Evolutionary conservation across 2,113 vertebrate genomes (phyloP).

Genomic region (Labeo rohita): DNA sequence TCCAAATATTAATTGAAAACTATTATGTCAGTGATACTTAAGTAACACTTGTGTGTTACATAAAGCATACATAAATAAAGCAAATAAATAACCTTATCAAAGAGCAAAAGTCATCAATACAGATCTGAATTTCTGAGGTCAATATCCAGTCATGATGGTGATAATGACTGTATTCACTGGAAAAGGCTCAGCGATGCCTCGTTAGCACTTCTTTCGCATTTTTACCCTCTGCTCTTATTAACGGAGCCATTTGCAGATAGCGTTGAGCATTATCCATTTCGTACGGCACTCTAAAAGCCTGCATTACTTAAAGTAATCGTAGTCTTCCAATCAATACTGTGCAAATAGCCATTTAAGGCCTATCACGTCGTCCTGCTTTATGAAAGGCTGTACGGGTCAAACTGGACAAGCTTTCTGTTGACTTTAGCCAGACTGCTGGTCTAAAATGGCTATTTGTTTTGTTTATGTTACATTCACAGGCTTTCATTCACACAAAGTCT

Average conservation of each 20-base stretch:
- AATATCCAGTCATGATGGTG: not conserved
- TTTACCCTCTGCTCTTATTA: not conserved
- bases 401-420: not conserved
- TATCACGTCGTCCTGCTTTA: not conserved
- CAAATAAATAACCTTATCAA: too few relatives aligned
- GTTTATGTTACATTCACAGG: not conserved
- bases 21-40: too few relatives aligned
- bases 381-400: not conserved
- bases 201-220: not conserved
- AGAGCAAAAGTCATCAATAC: too few relatives aligned
- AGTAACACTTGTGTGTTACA: too few relatives aligned
- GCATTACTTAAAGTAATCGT: slow-evolving; percentile 7
- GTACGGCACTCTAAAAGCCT: slow-evolving; percentile 1
- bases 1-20: too few relatives aligned
- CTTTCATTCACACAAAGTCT: not conserved
- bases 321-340: slow-evolving; percentile 20
- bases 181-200: not conserved
- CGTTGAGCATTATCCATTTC: slow-evolving; percentile 11
- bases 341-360: slow-evolving; percentile 20
- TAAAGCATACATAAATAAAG: too few relatives aligned
- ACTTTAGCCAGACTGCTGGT: not conserved
- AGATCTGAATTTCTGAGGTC: too few relatives aligned
- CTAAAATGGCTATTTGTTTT: not conserved
- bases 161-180: not conserved
- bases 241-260: not conserved